These are phyloP conservation scores for Scomber japonicus DNA, from an alignment of 2,113 vertebrate genomes.

Conservation along the genomic window DNA sequence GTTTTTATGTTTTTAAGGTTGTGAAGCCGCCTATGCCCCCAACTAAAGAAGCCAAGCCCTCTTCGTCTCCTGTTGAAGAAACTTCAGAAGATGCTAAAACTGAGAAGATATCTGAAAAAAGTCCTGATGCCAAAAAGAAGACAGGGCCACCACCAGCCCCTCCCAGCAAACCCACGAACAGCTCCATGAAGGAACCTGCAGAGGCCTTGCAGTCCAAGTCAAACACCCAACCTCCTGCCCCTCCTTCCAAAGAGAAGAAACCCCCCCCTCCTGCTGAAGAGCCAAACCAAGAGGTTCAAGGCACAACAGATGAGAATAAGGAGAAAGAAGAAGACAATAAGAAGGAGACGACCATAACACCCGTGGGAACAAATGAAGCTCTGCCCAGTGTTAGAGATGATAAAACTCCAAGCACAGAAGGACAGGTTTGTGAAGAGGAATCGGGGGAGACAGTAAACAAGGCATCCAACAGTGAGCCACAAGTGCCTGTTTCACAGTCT, in stretches of 20 bases:
- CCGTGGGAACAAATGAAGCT: slow-evolving; percentile 22
- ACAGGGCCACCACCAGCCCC: slow-evolving; percentile 43
- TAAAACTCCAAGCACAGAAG: neutral
- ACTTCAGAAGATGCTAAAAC: slow-evolving; percentile 30
- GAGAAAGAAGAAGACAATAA: slow-evolving; percentile 20
- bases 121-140: slow-evolving; percentile 48
- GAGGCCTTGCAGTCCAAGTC: slow-evolving; percentile 36
- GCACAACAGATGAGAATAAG: slow-evolving; percentile 6
- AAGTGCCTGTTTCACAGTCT: slow-evolving; percentile 63
- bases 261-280: slow-evolving; percentile 41
- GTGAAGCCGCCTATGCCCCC: slow-evolving; percentile 65
- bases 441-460: slow-evolving; percentile 9
- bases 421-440: slow-evolving; percentile 52
- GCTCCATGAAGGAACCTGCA: slow-evolving; percentile 11
- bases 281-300: slow-evolving; percentile 14
- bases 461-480: slow-evolving; percentile 36
- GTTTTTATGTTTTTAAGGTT: slow-evolving; percentile 47
- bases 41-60: slow-evolving; percentile 71
- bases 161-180: slow-evolving; percentile 60
- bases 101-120: slow-evolving; percentile 35
- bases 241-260: slow-evolving; percentile 79
- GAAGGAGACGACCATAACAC: slow-evolving; percentile 4
- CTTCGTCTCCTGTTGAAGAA: slow-evolving; percentile 33
- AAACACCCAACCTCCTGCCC: slow-evolving; percentile 60
- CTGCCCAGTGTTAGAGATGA: slow-evolving; percentile 44